These are phyloP conservation scores for Eupithecia subfuscata DNA, from an alignment of 2,888 invertebrate genomes.

Conservation along the genomic window DNA sequence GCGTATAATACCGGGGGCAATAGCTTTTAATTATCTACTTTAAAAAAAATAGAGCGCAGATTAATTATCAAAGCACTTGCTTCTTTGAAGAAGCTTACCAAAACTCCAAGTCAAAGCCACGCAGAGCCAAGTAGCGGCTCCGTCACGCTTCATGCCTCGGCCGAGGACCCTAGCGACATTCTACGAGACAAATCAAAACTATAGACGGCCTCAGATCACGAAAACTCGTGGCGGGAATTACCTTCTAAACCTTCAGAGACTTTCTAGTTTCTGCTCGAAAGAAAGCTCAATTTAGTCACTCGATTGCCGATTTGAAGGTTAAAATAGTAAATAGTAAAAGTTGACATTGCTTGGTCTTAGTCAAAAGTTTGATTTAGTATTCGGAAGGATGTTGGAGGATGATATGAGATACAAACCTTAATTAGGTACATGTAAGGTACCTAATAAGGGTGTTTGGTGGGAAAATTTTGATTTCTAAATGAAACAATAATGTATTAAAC, in stretches of 20 bases:
- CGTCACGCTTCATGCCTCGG: slow-evolving; percentile 62
- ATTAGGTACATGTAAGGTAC: no score
- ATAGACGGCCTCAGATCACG: slow-evolving; percentile 50
- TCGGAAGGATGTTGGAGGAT: not conserved
- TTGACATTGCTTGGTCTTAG: not conserved
- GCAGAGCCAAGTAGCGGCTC: slow-evolving; percentile 41
- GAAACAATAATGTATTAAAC: no score
- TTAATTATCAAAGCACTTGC: no score
- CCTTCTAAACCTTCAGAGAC: not conserved
- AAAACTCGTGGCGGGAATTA: not conserved
- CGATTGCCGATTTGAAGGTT: not conserved
- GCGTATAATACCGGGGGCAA: no score
- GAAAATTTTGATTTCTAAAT: no score
- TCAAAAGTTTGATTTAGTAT: not conserved
- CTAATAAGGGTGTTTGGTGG: no score
- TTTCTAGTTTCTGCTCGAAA: not conserved
- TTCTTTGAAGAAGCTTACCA: not conserved
- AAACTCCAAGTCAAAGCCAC: slow-evolving; percentile 19
- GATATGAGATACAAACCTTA: no score
- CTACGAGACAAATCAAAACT: slow-evolving; percentile 59
- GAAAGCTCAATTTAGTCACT: not conserved
- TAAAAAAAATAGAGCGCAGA: no score
- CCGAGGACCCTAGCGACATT: slow-evolving; percentile 62
- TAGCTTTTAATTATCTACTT: no score
- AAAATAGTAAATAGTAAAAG: no score